phyloP scores from a whole-genome alignment of 2,113 vertebrate genomes.

The Varanus komodoensis region DNA sequence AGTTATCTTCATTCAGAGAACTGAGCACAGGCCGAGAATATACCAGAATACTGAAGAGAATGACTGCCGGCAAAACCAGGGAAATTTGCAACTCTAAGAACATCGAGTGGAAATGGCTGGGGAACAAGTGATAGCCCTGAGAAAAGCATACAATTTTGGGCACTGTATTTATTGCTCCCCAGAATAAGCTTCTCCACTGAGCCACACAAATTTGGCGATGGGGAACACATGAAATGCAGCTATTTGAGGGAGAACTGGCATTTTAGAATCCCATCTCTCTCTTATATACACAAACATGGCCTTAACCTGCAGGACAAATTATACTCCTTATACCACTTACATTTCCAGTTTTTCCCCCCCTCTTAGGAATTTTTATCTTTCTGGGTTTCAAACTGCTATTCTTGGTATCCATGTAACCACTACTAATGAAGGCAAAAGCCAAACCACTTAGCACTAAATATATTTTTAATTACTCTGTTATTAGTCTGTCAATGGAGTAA shows the following conservation, averaged over 20 bases:
- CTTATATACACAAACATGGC: no score
- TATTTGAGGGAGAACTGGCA: not conserved
- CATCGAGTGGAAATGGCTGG: not conserved
- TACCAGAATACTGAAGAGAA: constrained; percentile 59
- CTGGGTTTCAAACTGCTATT: no score
- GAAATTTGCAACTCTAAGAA: not conserved
- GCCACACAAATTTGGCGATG: not conserved
- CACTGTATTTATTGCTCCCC: not conserved
- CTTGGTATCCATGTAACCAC: no score
- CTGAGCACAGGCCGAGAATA: constrained; percentile 58
- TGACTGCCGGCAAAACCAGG: constrained; percentile 24
- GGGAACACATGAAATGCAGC: not conserved
- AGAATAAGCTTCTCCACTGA: not conserved
- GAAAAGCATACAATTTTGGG: not conserved
- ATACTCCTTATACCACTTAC: no score
- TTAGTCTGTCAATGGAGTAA: no score
- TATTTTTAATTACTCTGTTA: no score
- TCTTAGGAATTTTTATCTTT: no score
- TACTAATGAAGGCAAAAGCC: no score
- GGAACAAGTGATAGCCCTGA: not conserved
- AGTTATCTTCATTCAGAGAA: constrained; percentile 60
- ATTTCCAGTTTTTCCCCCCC: no score
- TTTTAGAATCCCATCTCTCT: no score
- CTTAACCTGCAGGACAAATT: no score
- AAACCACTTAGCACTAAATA: no score